phyloP scores from a whole-genome alignment of 2,113 vertebrate genomes.

The Eira barbara region DNA sequence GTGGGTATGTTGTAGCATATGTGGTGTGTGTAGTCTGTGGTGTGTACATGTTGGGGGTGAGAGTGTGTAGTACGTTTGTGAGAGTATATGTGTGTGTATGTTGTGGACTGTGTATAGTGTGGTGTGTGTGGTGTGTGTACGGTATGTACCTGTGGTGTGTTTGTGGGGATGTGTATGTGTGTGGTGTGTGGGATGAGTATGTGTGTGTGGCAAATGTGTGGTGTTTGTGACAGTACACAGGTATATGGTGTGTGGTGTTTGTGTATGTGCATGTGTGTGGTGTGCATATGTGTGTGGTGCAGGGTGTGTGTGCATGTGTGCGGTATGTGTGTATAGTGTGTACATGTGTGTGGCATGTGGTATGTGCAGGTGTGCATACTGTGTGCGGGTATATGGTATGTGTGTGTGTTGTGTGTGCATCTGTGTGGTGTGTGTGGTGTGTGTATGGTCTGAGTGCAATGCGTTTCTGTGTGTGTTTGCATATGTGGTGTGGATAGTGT shows the following conservation, averaged over 20 bases:
- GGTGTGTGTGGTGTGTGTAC: background rate
- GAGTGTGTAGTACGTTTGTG: background rate
- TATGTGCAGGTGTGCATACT: background rate
- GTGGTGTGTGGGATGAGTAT: too few species aligned
- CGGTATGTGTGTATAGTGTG: background rate
- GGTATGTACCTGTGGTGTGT: background rate
- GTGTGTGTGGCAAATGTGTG: background rate
- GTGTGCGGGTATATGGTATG: accelerated
- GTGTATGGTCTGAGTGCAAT: background rate
- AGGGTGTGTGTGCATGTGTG: too few species aligned
- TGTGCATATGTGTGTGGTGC: too few species aligned
- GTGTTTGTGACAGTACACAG: too few species aligned
- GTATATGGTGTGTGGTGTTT: too few species aligned
- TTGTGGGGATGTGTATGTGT: background rate
- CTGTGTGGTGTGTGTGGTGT: background rate
- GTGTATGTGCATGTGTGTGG: background rate
- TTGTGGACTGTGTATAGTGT: background rate
- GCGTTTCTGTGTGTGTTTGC: background rate
- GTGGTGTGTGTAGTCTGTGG: too few species aligned
- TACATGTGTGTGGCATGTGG: too few species aligned
- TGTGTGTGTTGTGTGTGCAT: background rate
- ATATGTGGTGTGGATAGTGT: background rate
- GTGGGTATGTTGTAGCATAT: too few species aligned
- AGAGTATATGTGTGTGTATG: background rate
- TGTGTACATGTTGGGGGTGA: too few species aligned